Conservation (phyloP, 2,888 invertebrate genomes). For the Helleia helle region DNA sequence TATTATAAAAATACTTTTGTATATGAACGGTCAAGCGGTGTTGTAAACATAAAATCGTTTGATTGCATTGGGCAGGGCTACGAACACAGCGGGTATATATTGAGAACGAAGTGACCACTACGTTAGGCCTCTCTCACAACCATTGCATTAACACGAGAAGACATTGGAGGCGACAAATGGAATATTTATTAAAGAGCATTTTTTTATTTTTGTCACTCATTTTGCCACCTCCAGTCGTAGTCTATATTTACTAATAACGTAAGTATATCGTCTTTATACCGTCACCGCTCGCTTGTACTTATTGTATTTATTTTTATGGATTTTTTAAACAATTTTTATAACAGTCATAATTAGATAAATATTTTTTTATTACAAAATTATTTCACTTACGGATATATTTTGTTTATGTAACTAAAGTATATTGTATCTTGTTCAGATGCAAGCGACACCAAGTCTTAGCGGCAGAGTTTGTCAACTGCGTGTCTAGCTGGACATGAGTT, state of each 20-base stretch:
- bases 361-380: neutral
- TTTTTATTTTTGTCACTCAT: neutral
- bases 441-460: slow-evolving; percentile 3
- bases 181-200: too few relatives aligned
- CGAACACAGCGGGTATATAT: slow-evolving; percentile 66
- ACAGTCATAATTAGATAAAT: slow-evolving; percentile 8
- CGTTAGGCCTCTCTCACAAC: slow-evolving; percentile 71
- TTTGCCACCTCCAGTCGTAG: neutral
- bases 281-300: slow-evolving; percentile 1
- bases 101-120: slow-evolving; percentile 51
- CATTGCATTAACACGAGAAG: slow-evolving; percentile 36
- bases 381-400: neutral
- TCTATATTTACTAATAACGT: slow-evolving; percentile 1
- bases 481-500: neutral
- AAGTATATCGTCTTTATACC: neutral
- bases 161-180: slow-evolving; percentile 4
- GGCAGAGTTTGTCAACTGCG: neutral
- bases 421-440: neutral
- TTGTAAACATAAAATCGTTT: slow-evolving; percentile 9
- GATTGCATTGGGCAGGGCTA: slow-evolving; percentile 26
- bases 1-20: too few relatives aligned
- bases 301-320: neutral
- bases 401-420: neutral
- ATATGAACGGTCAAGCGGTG: slow-evolving; percentile 2
- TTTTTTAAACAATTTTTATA: slow-evolving; percentile 7